Evolutionary conservation across 1,140 invertebrate species (phyloP).

Genomic region (Drosophila lacertosa): DNA sequence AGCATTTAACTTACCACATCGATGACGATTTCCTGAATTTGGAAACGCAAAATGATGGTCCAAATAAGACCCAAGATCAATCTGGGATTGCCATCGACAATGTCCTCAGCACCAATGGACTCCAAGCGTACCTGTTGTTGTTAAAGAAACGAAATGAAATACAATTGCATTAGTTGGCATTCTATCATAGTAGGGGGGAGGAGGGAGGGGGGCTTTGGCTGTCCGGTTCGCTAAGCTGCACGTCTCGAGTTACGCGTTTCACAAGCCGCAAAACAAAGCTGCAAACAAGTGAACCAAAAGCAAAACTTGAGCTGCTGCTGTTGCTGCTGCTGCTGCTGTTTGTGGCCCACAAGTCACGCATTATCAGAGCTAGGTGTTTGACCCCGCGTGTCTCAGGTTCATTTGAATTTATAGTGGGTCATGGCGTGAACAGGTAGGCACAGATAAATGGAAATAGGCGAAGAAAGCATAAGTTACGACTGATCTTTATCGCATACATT

Average conservation of each 20-base stretch:
- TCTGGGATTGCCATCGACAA: constrained; percentile 98
- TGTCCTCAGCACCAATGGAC: constrained; percentile 99
- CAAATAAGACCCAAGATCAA: constrained; percentile 99
- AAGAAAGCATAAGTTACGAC: constrained; percentile 67
- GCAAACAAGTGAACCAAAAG: constrained; percentile 34
- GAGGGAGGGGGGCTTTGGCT: constrained; percentile 3
- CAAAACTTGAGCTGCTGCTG: constrained; percentile 33
- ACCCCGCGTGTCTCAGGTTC: constrained; percentile 52
- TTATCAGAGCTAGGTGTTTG: constrained; percentile 77
- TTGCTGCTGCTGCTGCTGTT: constrained; percentile 18
- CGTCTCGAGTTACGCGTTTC: constrained; percentile 63
- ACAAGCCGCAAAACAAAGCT: constrained; percentile 35
- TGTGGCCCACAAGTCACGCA: constrained; percentile 63
- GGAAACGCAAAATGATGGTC: constrained; percentile 98
- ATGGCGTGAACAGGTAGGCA: constrained; percentile 62
- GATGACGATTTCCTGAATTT: constrained; percentile 99
- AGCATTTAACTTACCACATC: constrained; percentile 90
- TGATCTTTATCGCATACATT: constrained; percentile 61
- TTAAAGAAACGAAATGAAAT: constrained; percentile 5
- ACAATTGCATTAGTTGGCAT: constrained; percentile 47
- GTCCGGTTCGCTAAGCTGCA: constrained; percentile 53
- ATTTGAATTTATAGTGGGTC: constrained; percentile 73
- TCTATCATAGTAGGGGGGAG: not conserved
- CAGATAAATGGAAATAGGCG: constrained; percentile 39
- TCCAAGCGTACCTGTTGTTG: constrained; percentile 84